phyloP scores from a whole-genome alignment of 2,113 vertebrate genomes.

The Etheostoma cragini region DNA sequence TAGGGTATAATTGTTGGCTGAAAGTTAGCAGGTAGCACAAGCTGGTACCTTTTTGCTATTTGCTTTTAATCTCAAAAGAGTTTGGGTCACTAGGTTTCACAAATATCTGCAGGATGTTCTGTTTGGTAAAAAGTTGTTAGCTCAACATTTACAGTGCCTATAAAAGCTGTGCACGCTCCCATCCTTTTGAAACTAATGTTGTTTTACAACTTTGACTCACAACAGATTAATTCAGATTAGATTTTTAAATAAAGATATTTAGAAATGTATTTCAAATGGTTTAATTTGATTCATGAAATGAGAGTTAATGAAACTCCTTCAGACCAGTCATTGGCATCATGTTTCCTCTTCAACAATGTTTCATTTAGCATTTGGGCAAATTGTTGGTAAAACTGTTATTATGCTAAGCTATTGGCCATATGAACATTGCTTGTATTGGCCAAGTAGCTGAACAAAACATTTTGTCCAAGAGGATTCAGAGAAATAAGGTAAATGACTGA shows the following conservation, averaged over 20 bases:
- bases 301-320: neutral
- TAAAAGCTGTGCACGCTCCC: neutral
- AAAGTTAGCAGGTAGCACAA: constrained; percentile 2
- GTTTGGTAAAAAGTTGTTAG: neutral
- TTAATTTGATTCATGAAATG: neutral
- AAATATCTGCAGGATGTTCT: constrained; percentile 10
- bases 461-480: neutral
- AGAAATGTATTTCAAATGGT: no score
- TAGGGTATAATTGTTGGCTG: neutral
- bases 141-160: neutral
- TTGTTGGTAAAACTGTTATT: no score
- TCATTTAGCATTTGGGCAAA: no score
- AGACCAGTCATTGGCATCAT: neutral
- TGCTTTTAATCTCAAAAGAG: neutral
- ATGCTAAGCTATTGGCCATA: neutral
- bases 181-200: neutral
- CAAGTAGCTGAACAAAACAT: neutral
- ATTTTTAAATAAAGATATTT: neutral
- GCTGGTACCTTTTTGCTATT: neutral
- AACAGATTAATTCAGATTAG: neutral
- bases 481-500: neutral
- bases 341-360: no score
- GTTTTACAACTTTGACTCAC: neutral
- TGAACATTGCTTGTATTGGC: neutral
- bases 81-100: constrained; percentile 9